These are phyloP conservation scores for Tetramorium alpestre DNA, from an alignment of 1,140 invertebrate genomes.

Conservation along the genomic window DNA sequence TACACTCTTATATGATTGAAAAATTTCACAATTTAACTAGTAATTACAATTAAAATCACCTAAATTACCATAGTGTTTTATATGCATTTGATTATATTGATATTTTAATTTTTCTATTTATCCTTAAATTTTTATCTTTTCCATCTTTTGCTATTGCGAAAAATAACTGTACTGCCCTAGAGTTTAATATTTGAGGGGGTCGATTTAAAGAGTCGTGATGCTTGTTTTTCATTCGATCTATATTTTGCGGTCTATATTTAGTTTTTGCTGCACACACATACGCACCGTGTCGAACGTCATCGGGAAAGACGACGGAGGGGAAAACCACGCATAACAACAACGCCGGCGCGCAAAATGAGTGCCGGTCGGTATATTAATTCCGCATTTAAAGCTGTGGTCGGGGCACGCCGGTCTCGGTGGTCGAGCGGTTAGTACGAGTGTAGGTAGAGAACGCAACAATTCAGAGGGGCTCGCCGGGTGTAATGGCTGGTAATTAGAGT, in stretches of 20 bases:
- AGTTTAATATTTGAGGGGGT: neutral
- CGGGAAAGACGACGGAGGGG: slow-evolving; percentile 44
- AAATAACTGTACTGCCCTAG: neutral
- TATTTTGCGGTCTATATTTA: slow-evolving; percentile 12
- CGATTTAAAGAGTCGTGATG: slow-evolving; percentile 13
- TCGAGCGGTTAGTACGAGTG: slow-evolving; percentile 81
- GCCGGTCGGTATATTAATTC: slow-evolving; percentile 83
- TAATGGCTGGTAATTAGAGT: slow-evolving; percentile 85
- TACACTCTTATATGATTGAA: neutral
- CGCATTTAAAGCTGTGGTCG: slow-evolving; percentile 84
- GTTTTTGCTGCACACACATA: neutral
- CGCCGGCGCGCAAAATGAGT: slow-evolving; percentile 76
- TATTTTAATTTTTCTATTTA: neutral
- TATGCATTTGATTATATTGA: neutral
- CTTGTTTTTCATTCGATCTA: neutral
- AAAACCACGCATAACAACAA: slow-evolving; percentile 64
- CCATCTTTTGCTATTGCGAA: too few species aligned
- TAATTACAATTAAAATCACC: neutral
- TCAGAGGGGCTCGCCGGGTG: slow-evolving; percentile 81
- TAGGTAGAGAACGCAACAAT: slow-evolving; percentile 83
- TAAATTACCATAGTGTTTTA: neutral
- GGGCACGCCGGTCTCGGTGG: slow-evolving; percentile 82
- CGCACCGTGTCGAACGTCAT: slow-evolving; percentile 11
- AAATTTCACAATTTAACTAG: neutral
- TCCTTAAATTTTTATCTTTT: neutral